Evolutionary conservation across 2,888 invertebrate genomes (phyloP).

Genomic region (Rhynchonema sp.): DNA sequence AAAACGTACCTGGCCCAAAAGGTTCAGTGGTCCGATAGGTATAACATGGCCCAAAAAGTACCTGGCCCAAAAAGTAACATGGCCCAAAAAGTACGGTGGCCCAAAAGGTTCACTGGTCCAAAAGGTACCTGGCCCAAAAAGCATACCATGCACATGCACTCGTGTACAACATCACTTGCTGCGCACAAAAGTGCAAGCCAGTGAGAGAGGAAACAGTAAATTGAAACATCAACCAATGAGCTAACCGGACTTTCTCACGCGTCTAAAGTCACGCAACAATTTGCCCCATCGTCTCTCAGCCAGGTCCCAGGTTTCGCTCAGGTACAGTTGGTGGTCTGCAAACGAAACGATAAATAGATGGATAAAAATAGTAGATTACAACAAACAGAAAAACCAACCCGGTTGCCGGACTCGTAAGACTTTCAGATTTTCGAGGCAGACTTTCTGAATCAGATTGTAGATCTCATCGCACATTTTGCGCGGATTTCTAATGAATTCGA

Average conservation of each 20-base stretch:
- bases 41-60: no score
- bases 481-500: conserved; percentile 88
- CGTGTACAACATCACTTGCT: no score
- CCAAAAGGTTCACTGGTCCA: no score
- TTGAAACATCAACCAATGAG: no score
- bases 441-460: conserved; percentile 64
- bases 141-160: no score
- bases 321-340: conserved; percentile 46
- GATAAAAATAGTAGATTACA: not conserved
- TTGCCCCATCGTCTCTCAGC: conserved; percentile 93
- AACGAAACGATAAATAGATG: not conserved
- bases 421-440: not conserved
- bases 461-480: conserved; percentile 76
- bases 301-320: conserved; percentile 95
- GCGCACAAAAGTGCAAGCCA: no score
- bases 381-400: not conserved
- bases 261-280: conserved; percentile 78
- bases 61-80: no score
- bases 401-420: not conserved
- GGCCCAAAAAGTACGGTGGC: no score
- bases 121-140: no score
- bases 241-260: conserved; percentile 34
- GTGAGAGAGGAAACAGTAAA: no score
- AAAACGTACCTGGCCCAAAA: no score
- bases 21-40: no score